These are phyloP conservation scores for Catagonus wagneri DNA, from an alignment of 2,113 vertebrate species.

Conservation along the genomic window DNA sequence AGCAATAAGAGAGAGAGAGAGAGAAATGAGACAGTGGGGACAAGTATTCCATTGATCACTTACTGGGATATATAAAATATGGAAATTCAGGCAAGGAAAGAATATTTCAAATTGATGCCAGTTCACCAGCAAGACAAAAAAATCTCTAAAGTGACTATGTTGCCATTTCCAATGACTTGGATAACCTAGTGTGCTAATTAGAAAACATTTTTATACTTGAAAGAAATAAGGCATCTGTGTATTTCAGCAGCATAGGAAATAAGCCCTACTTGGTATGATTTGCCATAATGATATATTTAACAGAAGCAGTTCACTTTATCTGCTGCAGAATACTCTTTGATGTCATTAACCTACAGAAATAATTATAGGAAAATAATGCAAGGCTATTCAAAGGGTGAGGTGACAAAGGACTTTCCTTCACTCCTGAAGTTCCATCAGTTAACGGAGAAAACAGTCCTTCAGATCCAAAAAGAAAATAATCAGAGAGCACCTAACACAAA, in stretches of 20 bases:
- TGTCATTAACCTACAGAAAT: slow-evolving; percentile 85
- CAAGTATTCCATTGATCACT: slow-evolving; percentile 13
- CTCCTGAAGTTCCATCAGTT: slow-evolving; percentile 65
- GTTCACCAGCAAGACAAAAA: slow-evolving; percentile 9
- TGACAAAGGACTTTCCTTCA: slow-evolving; percentile 69
- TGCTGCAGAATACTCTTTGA: slow-evolving; percentile 83
- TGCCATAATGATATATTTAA: slow-evolving; percentile 85
- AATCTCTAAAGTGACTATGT: not conserved
- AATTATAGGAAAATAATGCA: slow-evolving; percentile 82
- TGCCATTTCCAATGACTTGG: not conserved
- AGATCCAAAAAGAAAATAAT: slow-evolving; percentile 22
- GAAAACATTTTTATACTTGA: slow-evolving; percentile 63
- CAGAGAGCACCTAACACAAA: slow-evolving; percentile 59
- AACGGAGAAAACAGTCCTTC: slow-evolving; percentile 22
- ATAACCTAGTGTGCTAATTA: slow-evolving; percentile 19
- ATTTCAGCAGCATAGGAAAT: slow-evolving; percentile 78
- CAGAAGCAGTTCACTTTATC: slow-evolving; percentile 82
- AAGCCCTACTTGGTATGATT: slow-evolving; percentile 73
- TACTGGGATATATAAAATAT: slow-evolving; percentile 33
- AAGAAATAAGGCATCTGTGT: slow-evolving; percentile 74
- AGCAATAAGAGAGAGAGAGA: not conserved
- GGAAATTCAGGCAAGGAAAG: slow-evolving; percentile 48
- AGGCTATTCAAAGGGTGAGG: slow-evolving; percentile 73
- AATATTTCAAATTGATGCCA: slow-evolving; percentile 49
- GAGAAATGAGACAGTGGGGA: slow-evolving; percentile 26